Evolutionary conservation across 2,888 invertebrate species (phyloP), one percentile per base, ranked within the genome.

Genomic region (Ophion obscuratus): DNA sequence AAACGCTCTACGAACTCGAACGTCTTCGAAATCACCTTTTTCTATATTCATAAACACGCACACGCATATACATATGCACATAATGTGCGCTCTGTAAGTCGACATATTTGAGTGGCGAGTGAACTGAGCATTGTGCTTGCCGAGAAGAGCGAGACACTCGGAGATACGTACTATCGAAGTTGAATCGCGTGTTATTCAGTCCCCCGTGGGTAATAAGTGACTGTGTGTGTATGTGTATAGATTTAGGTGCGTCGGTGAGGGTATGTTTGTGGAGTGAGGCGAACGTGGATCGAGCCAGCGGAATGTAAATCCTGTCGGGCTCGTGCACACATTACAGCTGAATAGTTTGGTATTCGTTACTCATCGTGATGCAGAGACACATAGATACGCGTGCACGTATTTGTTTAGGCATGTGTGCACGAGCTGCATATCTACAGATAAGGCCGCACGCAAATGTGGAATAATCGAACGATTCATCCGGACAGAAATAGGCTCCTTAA

Each of bases 221-320:
- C 11, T 24, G 31, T 61, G 53, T 27, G 24, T 27, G 24, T 64
- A 57, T n/a, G 53, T 57, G 64, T 47, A 68, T 70, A 27, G 70
- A 20, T 70, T 53, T 66, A 20, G 27, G 5, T 20, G 64, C 27
- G 44, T 73, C 59, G 62, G 27, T 66, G 62, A 40, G 53, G 53
- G 14, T 53, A 61, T 68, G 74, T 66, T 47, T 67, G 74, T 20
- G 40, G 47, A 70, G 68, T 75, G 62, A 68, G 68, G 62, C 68
- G 53, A 74, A 44, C 62, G 81, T 68, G 74, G 57, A 73, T 47
- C 62, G 79, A 81, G 85, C 83, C 74, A 86, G 78, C 81, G 83
- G 86, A 83, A 86, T 86, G 86, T 83, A 83, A 86, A 86, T 86
- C 83, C 86, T 86, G 74, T 81, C 64, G 82, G 70, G 81, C 85